Evolutionary conservation across 2,888 invertebrate species (phyloP).

Genomic region (Spatulosminthurus flaviceps): DNA sequence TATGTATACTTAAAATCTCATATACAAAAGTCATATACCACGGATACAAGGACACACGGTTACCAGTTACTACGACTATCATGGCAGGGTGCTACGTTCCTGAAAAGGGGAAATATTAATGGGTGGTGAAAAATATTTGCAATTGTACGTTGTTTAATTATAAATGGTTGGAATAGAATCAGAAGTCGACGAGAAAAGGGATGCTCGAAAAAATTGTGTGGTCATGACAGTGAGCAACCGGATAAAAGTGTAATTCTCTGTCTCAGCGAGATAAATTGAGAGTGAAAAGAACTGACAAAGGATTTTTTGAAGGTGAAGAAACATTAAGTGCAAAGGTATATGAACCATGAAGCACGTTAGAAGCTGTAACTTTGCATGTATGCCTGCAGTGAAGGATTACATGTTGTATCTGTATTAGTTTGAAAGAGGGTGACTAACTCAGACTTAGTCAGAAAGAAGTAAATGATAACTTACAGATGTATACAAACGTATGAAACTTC

Average conservation of each 20-base stretch:
- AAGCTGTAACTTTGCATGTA: background rate
- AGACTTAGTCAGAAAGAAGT: background rate
- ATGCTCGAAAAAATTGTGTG: background rate
- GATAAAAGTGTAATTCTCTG: constrained; percentile 32
- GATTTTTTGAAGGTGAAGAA: constrained; percentile 37
- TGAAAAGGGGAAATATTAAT: too few species aligned
- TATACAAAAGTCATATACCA: too few species aligned
- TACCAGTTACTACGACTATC: too few species aligned
- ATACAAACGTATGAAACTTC: background rate
- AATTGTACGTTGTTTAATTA: too few species aligned
- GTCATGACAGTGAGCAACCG: constrained; percentile 1
- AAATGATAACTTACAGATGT: background rate
- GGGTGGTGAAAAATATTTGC: too few species aligned
- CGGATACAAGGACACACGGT: too few species aligned
- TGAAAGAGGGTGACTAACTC: background rate
- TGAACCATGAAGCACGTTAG: background rate
- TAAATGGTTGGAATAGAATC: background rate
- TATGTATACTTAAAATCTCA: too few species aligned
- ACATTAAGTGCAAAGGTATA: background rate
- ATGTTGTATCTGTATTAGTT: background rate
- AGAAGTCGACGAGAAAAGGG: background rate
- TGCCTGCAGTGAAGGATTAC: too few species aligned
- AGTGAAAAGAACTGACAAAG: constrained; percentile 31
- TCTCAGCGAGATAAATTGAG: constrained; percentile 32
- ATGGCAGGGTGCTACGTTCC: too few species aligned